Percentiles rank a stretch among this genome's conserved stretches.
These are phyloP conservation scores for Sinocyclocheilus maitianheensis DNA, from an alignment of 2,113 vertebrate genomes.

Conservation along the genomic window DNA sequence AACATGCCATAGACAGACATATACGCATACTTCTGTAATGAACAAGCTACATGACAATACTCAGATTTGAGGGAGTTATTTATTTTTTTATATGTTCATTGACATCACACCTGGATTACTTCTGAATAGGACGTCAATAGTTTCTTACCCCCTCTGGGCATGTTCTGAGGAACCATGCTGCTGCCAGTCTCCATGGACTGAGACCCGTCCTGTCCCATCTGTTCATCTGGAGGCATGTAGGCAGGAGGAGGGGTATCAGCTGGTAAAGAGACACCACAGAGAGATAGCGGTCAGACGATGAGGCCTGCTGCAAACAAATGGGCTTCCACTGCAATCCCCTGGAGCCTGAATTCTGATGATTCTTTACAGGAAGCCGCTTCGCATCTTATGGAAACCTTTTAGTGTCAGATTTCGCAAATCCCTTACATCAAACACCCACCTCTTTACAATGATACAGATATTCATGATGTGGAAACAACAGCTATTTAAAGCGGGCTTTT, in stretches of 20 bases:
- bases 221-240: slow-evolving; percentile 97
- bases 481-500: not conserved
- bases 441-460: slow-evolving; percentile 30
- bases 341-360: slow-evolving; percentile 52
- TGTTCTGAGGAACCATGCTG: slow-evolving; percentile 84
- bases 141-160: slow-evolving; percentile 87
- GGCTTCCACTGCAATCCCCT: slow-evolving; percentile 51
- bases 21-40: not conserved
- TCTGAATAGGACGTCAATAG: not conserved
- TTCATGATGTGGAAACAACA: not conserved
- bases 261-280: slow-evolving; percentile 63
- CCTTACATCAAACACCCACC: slow-evolving; percentile 61
- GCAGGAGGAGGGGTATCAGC: slow-evolving; percentile 98
- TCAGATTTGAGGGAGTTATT: not conserved
- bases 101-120: not conserved
- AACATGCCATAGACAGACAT: not conserved
- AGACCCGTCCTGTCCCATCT: slow-evolving; percentile 88
- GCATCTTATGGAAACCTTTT: slow-evolving; percentile 49
- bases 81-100: not conserved
- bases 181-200: slow-evolving; percentile 96
- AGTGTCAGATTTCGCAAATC: slow-evolving; percentile 71
- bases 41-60: not conserved
- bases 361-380: slow-evolving; percentile 51
- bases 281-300: slow-evolving; percentile 59
- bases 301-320: slow-evolving; percentile 68